These are phyloP conservation scores for Herminia tarsipennalis DNA, from an alignment of 2,888 invertebrate species.

Conservation along the genomic window DNA sequence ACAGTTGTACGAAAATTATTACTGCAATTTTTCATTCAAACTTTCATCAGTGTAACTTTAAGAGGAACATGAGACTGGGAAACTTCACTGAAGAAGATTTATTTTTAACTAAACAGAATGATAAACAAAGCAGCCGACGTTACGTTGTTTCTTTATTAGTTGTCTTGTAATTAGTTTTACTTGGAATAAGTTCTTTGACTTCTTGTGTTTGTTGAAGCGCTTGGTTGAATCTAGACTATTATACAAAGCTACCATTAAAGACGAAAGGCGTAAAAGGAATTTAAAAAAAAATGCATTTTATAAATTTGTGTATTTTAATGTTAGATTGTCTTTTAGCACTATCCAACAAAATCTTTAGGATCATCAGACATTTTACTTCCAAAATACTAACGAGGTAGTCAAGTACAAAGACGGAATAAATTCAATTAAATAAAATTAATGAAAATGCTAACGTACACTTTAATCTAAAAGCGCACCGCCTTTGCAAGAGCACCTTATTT, in stretches of 20 bases:
- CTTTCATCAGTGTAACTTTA: slow-evolving; percentile 64
- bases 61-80: slow-evolving; percentile 52
- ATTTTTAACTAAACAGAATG: slow-evolving; percentile 55
- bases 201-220: too few species aligned
- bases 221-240: too few species aligned
- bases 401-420: background rate
- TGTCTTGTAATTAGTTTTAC: slow-evolving; percentile 29
- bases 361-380: too few species aligned
- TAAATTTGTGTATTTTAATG: too few species aligned
- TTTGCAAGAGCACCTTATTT: slow-evolving; percentile 36
- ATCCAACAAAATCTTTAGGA: too few species aligned
- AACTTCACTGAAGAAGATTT: slow-evolving; percentile 60
- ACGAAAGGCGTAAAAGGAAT: too few species aligned
- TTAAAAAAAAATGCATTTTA: too few species aligned
- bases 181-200: background rate
- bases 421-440: slow-evolving; percentile 8
- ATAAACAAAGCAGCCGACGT: slow-evolving; percentile 40
- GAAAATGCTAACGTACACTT: slow-evolving; percentile 4
- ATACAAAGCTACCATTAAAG: too few species aligned
- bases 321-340: too few species aligned
- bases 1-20: slow-evolving; percentile 72
- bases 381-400: background rate
- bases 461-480: slow-evolving; percentile 4
- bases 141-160: slow-evolving; percentile 48
- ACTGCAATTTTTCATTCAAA: slow-evolving; percentile 75